phyloP scores from a whole-genome alignment of 2,797 vertebrate genomes.

The Gobio occitaniae region DNA sequence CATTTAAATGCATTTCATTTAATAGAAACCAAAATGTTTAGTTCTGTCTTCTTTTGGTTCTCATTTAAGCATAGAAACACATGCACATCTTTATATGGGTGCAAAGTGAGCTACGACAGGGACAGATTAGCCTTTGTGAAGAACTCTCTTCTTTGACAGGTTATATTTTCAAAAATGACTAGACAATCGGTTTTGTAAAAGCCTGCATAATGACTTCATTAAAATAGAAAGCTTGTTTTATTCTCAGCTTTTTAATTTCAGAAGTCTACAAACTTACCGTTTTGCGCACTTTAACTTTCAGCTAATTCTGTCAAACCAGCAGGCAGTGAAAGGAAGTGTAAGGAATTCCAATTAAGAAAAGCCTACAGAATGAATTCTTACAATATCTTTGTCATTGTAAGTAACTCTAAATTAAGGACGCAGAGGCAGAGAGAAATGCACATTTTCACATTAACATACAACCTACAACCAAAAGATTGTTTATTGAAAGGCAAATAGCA shows the following conservation, averaged over 20 bases:
- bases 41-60: neutral
- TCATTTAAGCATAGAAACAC: neutral
- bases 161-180: conserved; percentile 34
- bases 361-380: neutral
- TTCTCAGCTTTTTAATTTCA: conserved; percentile 20
- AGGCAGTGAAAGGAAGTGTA: conserved; percentile 21
- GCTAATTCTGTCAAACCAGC: conserved; percentile 34
- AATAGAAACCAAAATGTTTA: conserved; percentile 10
- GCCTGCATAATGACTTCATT: conserved; percentile 39
- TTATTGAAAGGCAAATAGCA: neutral
- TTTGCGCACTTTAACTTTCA: conserved; percentile 23
- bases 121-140: conserved; percentile 38
- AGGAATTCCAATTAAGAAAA: conserved; percentile 58
- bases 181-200: conserved; percentile 38
- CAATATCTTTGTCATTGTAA: neutral
- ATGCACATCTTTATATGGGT: conserved; percentile 31
- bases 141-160: conserved; percentile 30
- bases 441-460: neutral
- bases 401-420: neutral
- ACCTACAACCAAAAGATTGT: rapidly evolving
- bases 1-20: neutral
- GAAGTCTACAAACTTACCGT: neutral
- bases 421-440: neutral
- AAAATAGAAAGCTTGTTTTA: conserved; percentile 41
- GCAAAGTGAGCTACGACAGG: conserved; percentile 7